Base-by-base conservation (phyloP, 2,888 invertebrate genomes). In the Pachycephus smyrnensis region DNA sequence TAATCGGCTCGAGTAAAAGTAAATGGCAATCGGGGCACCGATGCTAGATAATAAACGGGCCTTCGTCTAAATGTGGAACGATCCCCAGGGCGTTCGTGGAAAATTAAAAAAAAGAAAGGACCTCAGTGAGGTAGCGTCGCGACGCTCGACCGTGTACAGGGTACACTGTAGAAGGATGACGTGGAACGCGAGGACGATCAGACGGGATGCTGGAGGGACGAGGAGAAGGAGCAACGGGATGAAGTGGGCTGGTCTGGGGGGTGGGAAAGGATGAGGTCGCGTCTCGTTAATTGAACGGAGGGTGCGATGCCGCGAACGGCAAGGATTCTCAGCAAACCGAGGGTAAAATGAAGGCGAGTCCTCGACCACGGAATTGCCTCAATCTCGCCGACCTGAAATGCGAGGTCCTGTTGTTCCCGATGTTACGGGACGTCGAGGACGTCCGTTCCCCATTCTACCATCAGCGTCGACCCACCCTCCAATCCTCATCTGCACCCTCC, bases 281-380 rank as follows among this genome's bases (percentile, higher is more conserved):
- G 79, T 79, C 80, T 76, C 82, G 88, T 88, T 88, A 88, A 88
- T 88, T 86, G 86, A 84, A 86, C 83, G 79, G 76, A 78, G 75
- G 81, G 81, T 83, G 83, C 82, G 82, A 83, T 84, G 84, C 83
- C 83, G 83, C 76, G 80, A 82, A 82, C 83, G 84, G 75, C 79
- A 74, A 76, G 69, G 73, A 77, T 77, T 71, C 12, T 71, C 68
- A 75, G 71, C 12, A 30, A 78, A 71, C 71, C 71, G 73, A 73
- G 78, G 76, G 76, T 37, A 73, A 73, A 78, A 78, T 68, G 78
- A 81, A 80, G 81, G 84, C 83, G 84, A 85, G 88, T 88, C 86
- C 86, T 87, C 84, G 80, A 78, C 86, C 86, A 82, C 85, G 81
- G 83, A 87, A 88, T 88, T 88, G 86, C 84, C 83, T 80, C 85